A percentile compares a stretch with the other conserved stretches of the same genome.
phyloP scores from a whole-genome alignment of 2,797 vertebrate species.

The Falco rusticolus region DNA sequence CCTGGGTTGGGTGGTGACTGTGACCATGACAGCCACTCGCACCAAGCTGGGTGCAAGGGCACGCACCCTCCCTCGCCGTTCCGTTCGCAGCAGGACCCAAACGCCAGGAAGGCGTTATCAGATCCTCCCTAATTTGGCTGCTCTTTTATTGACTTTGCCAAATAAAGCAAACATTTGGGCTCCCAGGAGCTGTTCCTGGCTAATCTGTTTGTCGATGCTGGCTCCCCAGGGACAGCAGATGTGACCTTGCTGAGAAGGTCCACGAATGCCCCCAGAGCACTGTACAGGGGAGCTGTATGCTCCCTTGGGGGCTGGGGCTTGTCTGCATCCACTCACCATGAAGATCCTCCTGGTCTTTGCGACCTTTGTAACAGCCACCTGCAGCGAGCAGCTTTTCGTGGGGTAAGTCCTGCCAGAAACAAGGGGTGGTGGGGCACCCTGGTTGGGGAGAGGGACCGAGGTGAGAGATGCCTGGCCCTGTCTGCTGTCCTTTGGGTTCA shows the following conservation, averaged over 20 bases:
- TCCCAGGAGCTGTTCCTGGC: neutral
- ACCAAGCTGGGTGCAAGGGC: neutral
- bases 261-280: neutral
- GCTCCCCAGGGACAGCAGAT: neutral
- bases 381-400: conserved; percentile 62
- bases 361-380: neutral
- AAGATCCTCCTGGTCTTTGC: conserved; percentile 25
- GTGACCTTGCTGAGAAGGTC: neutral
- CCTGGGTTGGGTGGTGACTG: neutral
- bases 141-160: neutral
- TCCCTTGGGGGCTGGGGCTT: rapidly evolving
- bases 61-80: rapidly evolving
- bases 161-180: conserved; percentile 5
- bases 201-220: neutral
- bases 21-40: neutral
- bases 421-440: neutral
- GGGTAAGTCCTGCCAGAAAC: conserved; percentile 66
- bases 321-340: neutral
- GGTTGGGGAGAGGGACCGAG: rapidly evolving
- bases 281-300: rapidly evolving
- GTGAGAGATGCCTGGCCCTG: rapidly evolving
- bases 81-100: rapidly evolving
- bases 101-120: neutral
- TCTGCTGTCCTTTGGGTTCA: neutral
- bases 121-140: conserved; percentile 4